These are phyloP conservation scores for Aptenodytes forsteri DNA, from an alignment of 2,113 vertebrate species.

Conservation along the genomic window DNA sequence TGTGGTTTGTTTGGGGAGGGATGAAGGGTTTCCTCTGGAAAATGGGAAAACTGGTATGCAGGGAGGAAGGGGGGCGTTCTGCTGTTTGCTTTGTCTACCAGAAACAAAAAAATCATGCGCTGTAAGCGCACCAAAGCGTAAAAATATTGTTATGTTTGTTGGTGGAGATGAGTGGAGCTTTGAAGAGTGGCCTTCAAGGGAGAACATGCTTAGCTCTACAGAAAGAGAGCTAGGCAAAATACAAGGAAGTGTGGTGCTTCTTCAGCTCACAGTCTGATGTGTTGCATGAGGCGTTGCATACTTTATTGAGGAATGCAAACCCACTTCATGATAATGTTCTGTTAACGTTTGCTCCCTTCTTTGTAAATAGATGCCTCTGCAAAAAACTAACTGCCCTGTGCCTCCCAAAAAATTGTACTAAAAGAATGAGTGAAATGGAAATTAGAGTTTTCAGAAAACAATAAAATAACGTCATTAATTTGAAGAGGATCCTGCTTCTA, in stretches of 20 bases:
- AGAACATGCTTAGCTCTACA: neutral
- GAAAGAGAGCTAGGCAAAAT: neutral
- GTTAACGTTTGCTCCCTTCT: neutral
- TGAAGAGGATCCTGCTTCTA: neutral
- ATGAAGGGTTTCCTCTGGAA: neutral
- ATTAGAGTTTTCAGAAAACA: neutral
- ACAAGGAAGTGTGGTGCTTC: neutral
- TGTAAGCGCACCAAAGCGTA: neutral
- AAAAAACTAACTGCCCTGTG: neutral
- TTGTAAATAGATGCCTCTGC: neutral
- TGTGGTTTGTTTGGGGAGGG: neutral
- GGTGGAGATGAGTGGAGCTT: neutral
- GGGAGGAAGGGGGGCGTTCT: neutral
- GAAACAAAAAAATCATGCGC: neutral
- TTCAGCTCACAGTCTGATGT: neutral
- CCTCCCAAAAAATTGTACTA: neutral
- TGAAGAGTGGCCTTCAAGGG: neutral
- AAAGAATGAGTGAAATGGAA: neutral
- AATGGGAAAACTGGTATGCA: neutral
- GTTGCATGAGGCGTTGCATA: neutral
- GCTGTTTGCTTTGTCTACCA: neutral
- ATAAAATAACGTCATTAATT: neutral
- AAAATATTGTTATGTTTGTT: neutral
- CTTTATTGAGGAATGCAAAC: neutral
- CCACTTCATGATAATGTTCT: neutral